Evolutionary conservation across 2,888 invertebrate species (phyloP).

Genomic region (Elysia crispata): DNA sequence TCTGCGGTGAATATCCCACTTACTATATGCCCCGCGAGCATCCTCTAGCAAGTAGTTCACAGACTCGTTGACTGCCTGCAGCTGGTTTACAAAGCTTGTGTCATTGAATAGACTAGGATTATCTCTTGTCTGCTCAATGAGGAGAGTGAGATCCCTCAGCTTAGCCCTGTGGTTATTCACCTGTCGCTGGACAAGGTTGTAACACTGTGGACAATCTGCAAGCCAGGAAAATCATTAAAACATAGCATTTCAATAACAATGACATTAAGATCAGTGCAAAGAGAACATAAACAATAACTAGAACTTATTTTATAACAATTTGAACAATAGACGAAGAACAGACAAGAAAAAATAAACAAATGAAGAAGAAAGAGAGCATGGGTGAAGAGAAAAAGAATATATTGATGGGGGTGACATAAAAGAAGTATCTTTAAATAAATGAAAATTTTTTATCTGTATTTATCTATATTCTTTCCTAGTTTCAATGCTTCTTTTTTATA

Average conservation of each 20-base stretch:
- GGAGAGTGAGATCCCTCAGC: constrained; percentile 84
- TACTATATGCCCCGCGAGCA: constrained; percentile 81
- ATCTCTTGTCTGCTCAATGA: constrained; percentile 91
- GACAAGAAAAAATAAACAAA: too few relatives aligned
- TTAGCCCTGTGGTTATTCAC: constrained; percentile 81
- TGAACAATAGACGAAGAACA: too few relatives aligned
- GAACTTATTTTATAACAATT: too few relatives aligned
- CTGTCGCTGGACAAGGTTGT: constrained; percentile 93
- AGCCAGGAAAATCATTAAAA: not conserved
- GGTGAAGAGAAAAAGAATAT: too few relatives aligned
- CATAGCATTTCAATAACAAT: not conserved
- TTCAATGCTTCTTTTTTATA: too few relatives aligned
- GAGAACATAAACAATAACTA: too few relatives aligned
- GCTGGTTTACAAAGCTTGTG: constrained; percentile 90
- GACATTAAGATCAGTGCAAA: too few relatives aligned
- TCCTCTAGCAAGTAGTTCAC: constrained; percentile 87
- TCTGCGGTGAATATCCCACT: constrained; percentile 47
- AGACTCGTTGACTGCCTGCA: constrained; percentile 86
- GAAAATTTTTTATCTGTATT: too few relatives aligned
- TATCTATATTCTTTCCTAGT: too few relatives aligned
- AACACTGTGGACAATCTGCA: constrained; percentile 91
- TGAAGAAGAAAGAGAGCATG: too few relatives aligned
- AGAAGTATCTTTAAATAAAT: too few relatives aligned
- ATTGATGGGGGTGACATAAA: too few relatives aligned
- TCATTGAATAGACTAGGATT: constrained; percentile 95